Evolutionary conservation across 2,888 invertebrate species (phyloP).

Genomic region (Cephalotes varians): DNA sequence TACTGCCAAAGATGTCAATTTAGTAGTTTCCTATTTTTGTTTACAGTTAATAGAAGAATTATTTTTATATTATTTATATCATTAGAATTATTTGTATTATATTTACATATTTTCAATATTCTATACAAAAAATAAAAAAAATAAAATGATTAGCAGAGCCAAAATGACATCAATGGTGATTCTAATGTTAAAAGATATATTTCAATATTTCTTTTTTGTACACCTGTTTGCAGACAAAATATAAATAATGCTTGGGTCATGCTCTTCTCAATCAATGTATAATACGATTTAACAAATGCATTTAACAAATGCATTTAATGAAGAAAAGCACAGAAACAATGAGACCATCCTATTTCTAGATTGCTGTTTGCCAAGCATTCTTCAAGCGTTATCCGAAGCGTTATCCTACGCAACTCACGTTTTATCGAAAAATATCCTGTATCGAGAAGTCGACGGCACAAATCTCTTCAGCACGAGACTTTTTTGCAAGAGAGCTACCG

Average conservation of each 20-base stretch:
- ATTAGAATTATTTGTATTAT: too few relatives aligned
- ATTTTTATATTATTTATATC: too few relatives aligned
- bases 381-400: constrained; percentile 64
- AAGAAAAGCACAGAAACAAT: constrained; percentile 52
- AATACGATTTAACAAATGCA: constrained; percentile 1
- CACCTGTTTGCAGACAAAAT: background rate
- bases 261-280: constrained; percentile 15
- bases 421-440: constrained; percentile 64
- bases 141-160: too few relatives aligned
- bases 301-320: constrained; percentile 51
- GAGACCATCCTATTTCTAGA: constrained; percentile 56
- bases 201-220: background rate
- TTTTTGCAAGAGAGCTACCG: constrained; percentile 45
- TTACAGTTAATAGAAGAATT: too few relatives aligned
- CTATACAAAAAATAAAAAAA: too few relatives aligned
- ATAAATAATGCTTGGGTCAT: background rate
- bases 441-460: constrained; percentile 54
- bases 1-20: too few relatives aligned
- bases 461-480: constrained; percentile 56
- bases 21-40: too few relatives aligned
- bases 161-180: too few relatives aligned
- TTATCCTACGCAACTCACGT: constrained; percentile 65
- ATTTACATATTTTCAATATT: too few relatives aligned
- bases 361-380: constrained; percentile 59
- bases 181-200: background rate